Base-by-base conservation (phyloP, 2,797 vertebrate species). In the Cheirogaleus major region DNA sequence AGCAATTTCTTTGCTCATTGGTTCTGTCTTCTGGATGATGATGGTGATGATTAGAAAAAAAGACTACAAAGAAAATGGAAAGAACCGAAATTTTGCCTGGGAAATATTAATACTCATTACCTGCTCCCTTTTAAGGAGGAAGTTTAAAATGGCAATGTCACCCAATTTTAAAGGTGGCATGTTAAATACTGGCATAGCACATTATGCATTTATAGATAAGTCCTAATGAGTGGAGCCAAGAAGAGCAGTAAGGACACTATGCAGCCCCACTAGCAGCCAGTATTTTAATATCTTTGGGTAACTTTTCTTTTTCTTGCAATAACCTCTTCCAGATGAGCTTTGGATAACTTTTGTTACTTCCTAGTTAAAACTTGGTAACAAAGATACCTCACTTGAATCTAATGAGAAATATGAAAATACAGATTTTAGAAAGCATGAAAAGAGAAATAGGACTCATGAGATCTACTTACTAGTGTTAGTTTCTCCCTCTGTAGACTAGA, bases 341-440 rank as follows among this genome's bases (percentile, higher is more conserved):
- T 27, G 27, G 61, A 59, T 79, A 48, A 65, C 17, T 92, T 79
- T 59, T 38, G 15, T 65, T 13, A 38, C n/a, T 83, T 85, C 52
- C 70, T 61, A 50, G 55, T 69, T 67, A 96, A 88, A 95, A 82
- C 30, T 80, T 75, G 27, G 3, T 43, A 52, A 76, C 32, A n/a
- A 69, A 80, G n/a, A 41, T 25, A 72, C 1, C 38, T 89, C 11
- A 57, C 4, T 78, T 96, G 11, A 82, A 96, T 52, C 63, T 92
- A 76, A 48, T 59, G 41, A 41, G 55, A 82, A 94, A 63, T 75
- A 91, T 50, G 35, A n/a, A 87, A 84, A 82, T 73, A 32, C 12
- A 35, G 63, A 91, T 91, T 93, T 96, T 32, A 88, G 61, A 91
- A 95, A 73, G 52, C 30, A 50, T 41, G 5, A 45, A 88, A 52